phyloP scores from a whole-genome alignment of 1,140 invertebrate genomes.

The Arion vulgaris region DNA sequence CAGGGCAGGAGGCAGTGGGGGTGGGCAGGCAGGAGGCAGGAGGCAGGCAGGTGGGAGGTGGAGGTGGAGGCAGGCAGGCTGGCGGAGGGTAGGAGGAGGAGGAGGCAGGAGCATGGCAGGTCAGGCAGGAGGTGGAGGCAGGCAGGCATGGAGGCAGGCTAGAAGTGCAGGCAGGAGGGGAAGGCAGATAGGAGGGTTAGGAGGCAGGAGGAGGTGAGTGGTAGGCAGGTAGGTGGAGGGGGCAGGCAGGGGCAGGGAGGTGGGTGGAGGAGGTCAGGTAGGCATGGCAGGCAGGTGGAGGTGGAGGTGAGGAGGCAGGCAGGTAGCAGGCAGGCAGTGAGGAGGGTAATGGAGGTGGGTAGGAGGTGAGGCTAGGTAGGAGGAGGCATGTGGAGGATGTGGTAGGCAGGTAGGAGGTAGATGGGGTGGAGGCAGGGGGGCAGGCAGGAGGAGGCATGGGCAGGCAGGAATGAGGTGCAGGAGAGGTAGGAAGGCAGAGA shows the following conservation, averaged over 20 bases:
- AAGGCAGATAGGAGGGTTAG: not conserved
- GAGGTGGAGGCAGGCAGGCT: not conserved
- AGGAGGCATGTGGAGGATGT: not conserved
- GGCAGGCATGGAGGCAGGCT: not conserved
- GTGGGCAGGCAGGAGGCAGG: too few relatives aligned
- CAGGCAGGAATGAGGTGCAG: too few relatives aligned
- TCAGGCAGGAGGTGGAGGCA: not conserved
- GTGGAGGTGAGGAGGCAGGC: not conserved
- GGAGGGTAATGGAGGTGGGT: not conserved
- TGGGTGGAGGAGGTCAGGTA: not conserved
- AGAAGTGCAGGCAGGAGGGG: too few relatives aligned
- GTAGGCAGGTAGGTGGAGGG: not conserved
- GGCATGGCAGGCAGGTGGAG: not conserved
- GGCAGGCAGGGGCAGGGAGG: not conserved
- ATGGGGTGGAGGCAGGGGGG: not conserved
- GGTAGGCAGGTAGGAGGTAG: not conserved
- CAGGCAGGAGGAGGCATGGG: too few relatives aligned
- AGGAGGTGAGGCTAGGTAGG: not conserved
- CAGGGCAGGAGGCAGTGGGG: not conserved
- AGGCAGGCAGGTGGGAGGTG: too few relatives aligned
- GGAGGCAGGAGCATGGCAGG: not conserved
- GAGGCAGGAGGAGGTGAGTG: not conserved
- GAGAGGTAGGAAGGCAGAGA: not conserved
- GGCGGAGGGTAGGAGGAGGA: not conserved
- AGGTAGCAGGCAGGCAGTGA: not conserved